Conservation (phyloP, 2,888 invertebrate genomes). For the Uropetala carovei region DNA sequence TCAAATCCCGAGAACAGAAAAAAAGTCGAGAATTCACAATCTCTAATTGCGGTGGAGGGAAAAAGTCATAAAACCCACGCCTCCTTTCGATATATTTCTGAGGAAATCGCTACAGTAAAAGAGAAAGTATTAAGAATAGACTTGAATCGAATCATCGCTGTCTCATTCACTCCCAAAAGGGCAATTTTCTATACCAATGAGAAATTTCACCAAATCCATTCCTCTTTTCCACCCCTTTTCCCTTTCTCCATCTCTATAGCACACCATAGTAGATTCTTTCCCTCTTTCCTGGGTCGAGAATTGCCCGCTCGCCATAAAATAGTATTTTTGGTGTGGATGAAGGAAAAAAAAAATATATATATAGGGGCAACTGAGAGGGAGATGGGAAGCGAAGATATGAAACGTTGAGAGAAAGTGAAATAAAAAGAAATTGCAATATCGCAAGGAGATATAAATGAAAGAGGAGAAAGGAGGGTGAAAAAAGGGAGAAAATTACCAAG, state of each 20-base stretch:
- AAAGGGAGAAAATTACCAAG: too few species aligned
- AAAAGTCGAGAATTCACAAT: too few species aligned
- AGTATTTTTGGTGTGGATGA: too few species aligned
- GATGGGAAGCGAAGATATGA: background rate
- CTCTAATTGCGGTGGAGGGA: too few species aligned
- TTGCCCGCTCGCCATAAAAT: background rate
- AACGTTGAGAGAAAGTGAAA: background rate
- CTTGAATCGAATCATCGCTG: conserved; percentile 33
- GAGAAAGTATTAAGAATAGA: background rate
- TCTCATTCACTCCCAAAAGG: background rate
- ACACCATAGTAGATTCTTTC: background rate
- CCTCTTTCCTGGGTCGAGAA: background rate
- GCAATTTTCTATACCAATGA: background rate
- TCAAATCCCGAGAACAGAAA: too few species aligned
- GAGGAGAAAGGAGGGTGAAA: too few species aligned
- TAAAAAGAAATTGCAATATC: too few species aligned
- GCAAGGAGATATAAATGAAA: too few species aligned
- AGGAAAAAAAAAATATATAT: too few species aligned
- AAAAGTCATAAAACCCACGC: too few species aligned
- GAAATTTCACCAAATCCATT: background rate
- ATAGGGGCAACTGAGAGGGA: background rate
- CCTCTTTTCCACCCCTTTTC: background rate
- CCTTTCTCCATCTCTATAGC: background rate
- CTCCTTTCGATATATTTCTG: too few species aligned
- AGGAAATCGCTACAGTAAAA: too few species aligned